These are phyloP conservation scores for Neoaliturus tenellus DNA, from an alignment of 2,888 invertebrate genomes.

Conservation along the genomic window DNA sequence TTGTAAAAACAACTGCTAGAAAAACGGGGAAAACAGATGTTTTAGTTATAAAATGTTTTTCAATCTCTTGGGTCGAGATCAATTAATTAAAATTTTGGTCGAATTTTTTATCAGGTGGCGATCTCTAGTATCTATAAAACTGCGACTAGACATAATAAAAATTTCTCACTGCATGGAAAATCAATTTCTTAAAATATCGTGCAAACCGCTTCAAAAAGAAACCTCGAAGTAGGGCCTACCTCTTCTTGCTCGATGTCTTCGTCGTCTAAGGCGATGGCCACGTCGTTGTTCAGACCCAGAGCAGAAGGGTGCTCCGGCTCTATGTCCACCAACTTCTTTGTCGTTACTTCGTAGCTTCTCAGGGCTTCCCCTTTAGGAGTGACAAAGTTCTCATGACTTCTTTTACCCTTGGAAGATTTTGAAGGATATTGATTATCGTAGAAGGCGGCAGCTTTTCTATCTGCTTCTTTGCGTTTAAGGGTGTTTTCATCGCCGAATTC, in stretches of 20 bases:
- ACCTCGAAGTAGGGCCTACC: background rate
- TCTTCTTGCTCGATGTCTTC: background rate
- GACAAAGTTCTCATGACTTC: slow-evolving; percentile 29
- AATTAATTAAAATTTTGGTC: too few species aligned
- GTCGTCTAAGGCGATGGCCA: slow-evolving; percentile 30
- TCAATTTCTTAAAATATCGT: background rate
- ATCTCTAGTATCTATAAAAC: too few species aligned
- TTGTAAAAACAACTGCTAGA: too few species aligned
- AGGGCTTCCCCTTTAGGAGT: background rate
- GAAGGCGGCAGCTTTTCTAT: background rate
- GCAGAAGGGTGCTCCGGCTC: background rate
- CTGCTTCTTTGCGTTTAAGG: background rate
- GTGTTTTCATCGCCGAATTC: background rate
- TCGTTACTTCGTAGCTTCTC: slow-evolving; percentile 32
- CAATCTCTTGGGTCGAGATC: too few species aligned
- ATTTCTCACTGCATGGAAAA: too few species aligned
- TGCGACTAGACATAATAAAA: too few species aligned
- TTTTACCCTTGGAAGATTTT: background rate
- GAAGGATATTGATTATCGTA: background rate
- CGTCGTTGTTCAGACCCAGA: background rate
- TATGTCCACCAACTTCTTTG: background rate
- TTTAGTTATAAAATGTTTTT: too few species aligned
- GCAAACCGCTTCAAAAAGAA: background rate
- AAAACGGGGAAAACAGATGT: too few species aligned
- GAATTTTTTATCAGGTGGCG: too few species aligned